A percentile compares a stretch with the other conserved stretches of the same genome.
These are phyloP conservation scores for Nycticebus coucang DNA, from an alignment of 2,113 vertebrate genomes.

Conservation along the genomic window DNA sequence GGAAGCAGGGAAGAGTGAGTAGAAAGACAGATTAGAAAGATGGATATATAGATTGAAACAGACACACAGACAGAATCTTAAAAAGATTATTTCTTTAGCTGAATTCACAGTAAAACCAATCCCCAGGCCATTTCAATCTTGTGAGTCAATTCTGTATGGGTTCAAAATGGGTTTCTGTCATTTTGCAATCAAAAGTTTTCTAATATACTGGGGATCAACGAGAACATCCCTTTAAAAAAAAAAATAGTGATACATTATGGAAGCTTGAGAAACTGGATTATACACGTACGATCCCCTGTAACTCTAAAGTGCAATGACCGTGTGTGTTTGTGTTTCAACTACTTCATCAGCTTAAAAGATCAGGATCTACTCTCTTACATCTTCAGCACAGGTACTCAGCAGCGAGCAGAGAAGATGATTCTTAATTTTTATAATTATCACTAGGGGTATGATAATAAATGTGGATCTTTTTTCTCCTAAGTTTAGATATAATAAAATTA, in stretches of 20 bases:
- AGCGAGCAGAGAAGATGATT: not conserved
- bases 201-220: not conserved
- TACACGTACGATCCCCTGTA: not conserved
- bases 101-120: not conserved
- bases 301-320: not conserved
- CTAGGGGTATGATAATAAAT: not conserved
- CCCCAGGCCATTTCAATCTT: not conserved
- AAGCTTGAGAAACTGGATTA: not conserved
- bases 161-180: not conserved
- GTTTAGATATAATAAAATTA: not conserved
- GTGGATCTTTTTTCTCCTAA: not conserved
- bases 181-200: not conserved
- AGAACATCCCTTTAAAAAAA: not conserved
- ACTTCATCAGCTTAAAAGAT: not conserved
- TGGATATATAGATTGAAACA: too few species aligned
- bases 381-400: not conserved
- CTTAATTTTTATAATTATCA: not conserved
- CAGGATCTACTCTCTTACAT: not conserved
- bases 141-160: not conserved
- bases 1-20: accelerated
- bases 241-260: not conserved
- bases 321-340: not conserved
- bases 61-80: not conserved
- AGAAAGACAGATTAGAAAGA: not conserved
- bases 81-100: not conserved